A percentile compares a stretch with the other conserved stretches of the same genome.
These are phyloP conservation scores for Melikaiella ostensackeni DNA, from an alignment of 2,888 invertebrate genomes.

Conservation along the genomic window DNA sequence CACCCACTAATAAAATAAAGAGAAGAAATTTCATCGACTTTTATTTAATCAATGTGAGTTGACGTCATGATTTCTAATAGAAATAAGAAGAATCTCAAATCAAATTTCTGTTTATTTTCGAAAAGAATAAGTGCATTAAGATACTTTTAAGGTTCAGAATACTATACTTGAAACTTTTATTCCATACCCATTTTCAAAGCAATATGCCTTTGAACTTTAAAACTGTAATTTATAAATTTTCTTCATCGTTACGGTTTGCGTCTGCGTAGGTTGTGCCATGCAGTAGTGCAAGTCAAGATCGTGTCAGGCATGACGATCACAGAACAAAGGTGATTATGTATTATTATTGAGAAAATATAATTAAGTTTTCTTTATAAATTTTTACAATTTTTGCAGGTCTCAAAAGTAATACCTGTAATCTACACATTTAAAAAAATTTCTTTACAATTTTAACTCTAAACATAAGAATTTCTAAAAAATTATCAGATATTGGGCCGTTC, in stretches of 20 bases:
- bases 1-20: neutral
- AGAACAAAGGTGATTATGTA: too few relatives aligned
- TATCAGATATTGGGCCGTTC: too few relatives aligned
- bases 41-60: neutral
- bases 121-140: neutral
- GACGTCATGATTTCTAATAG: neutral
- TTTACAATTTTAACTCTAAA: too few relatives aligned
- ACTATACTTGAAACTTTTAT: neutral
- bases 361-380: neutral
- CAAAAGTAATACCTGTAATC: too few relatives aligned
- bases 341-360: neutral
- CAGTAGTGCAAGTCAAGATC: conserved; percentile 23
- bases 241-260: neutral
- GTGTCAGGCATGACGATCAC: neutral
- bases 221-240: neutral
- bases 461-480: too few relatives aligned
- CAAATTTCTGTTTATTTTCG: neutral
- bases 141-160: neutral
- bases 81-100: neutral
- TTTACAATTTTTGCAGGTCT: too few relatives aligned
- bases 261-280: neutral
- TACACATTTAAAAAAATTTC: too few relatives aligned
- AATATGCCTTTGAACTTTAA: neutral
- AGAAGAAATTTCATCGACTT: neutral
- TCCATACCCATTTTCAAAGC: neutral